Evolutionary conservation across 2,888 invertebrate species (phyloP).

Genomic region (Drosophila basisetae): DNA sequence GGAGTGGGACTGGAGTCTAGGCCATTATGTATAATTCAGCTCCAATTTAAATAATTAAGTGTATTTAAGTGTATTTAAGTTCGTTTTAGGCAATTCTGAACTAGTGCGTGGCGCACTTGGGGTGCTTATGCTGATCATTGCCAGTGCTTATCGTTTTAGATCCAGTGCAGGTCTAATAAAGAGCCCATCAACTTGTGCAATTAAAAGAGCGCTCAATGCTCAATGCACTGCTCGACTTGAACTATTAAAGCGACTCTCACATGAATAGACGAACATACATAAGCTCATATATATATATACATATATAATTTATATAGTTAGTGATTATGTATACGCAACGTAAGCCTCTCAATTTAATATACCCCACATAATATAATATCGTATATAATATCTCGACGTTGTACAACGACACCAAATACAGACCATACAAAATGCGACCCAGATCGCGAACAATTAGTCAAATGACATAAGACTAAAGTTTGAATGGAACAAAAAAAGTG

Average conservation of each 20-base stretch:
- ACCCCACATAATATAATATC: not conserved
- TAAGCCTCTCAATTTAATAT: not conserved
- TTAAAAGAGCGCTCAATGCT: conserved; percentile 3
- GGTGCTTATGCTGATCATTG: conserved; percentile 5
- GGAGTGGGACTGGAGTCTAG: not conserved
- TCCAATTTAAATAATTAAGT: conserved; percentile 14
- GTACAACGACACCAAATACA: not conserved
- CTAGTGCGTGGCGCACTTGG: conserved; percentile 34
- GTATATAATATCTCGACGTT: not conserved
- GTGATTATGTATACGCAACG: not conserved
- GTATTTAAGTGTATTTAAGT: conserved; percentile 8
- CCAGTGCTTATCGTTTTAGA: not conserved
- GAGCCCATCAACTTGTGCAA: conserved; percentile 3
- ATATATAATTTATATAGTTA: not conserved
- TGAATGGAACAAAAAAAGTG: not conserved
- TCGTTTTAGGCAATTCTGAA: conserved; percentile 29
- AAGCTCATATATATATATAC: not conserved
- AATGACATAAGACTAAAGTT: not conserved
- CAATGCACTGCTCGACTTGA: not conserved
- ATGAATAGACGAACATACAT: not conserved
- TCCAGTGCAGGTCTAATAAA: not conserved
- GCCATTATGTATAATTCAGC: conserved; percentile 3
- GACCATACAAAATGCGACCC: not conserved
- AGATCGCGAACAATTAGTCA: not conserved
- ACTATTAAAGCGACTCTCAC: not conserved